Evolutionary conservation across 2,797 vertebrate genomes (phyloP), one percentile per base, ranked within the genome.

Genomic region (Odontamblyopus lacepedii): DNA sequence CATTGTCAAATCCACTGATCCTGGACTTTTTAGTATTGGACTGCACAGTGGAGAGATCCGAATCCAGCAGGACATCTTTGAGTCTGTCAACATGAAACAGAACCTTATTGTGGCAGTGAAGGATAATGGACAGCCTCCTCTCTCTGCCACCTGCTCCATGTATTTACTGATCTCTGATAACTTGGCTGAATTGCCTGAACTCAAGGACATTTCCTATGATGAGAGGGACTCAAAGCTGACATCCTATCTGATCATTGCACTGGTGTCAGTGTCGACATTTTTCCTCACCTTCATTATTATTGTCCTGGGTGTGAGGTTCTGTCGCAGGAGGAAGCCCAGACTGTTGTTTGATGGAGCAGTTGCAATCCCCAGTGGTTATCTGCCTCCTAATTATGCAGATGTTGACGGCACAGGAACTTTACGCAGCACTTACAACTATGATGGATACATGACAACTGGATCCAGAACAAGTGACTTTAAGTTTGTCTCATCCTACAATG

Each of bases 11-110:
- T 92, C 92, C 55, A 86, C 94, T 9, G 87, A 85, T 69, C 71
- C 74, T 19, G 82, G 80, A 69, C 79, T 85, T 76, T 23, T 91
- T 88, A 51, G 78, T 89, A 88, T 95, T 41, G 68, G 91, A 90
- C 64, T 92, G 92, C 74, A 93, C 63, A 66, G 63, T 66, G 63
- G 63, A 91, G 1, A 79, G 90, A 77, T 88, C 91, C 0, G 90
- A 93, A 0, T 92, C 56, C 71, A 3, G 71, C 71, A 71, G 75
- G 75, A 73, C 6, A 80, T 88, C 64, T 65, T 87, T 65, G 63
- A 65, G 69, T 92, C 93, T 66, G 95, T 95, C 0, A 72, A 75
- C 23, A 90, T 88, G 0, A 92, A 91, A 69, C 95, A 96, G 53
- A 94, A 85, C 0, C 82, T 96, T 27, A 62, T 89, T 63, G 80